phyloP scores from a whole-genome alignment of 2,797 vertebrate genomes.

The Malacoctenus gilli region DNA sequence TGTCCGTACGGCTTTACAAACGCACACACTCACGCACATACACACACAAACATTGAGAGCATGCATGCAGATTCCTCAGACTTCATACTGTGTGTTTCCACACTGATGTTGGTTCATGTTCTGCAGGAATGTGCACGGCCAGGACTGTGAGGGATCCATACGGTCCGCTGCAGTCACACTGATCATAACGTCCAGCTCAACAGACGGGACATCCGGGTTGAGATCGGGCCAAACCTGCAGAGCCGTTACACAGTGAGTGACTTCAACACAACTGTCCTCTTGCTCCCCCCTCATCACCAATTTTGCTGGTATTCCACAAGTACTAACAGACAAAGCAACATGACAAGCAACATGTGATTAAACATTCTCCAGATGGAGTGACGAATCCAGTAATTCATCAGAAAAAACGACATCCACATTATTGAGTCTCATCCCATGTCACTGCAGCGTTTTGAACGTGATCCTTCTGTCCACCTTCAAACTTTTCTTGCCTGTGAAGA shows the following conservation, averaged over 20 bases:
- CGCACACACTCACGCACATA: constrained; percentile 1
- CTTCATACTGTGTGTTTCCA: constrained; percentile 10
- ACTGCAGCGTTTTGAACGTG: too few species aligned
- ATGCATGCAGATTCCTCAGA: constrained; percentile 9
- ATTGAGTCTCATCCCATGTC: too few species aligned
- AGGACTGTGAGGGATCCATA: constrained; percentile 26
- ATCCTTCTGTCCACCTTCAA: too few species aligned
- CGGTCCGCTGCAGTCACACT: constrained; percentile 17
- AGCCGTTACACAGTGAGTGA: too few species aligned
- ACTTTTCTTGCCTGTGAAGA: too few species aligned
- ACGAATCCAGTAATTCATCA: too few species aligned
- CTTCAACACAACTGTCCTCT: too few species aligned
- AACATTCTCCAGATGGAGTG: too few species aligned
- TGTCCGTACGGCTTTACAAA: constrained; percentile 16
- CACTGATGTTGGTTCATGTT: not conserved
- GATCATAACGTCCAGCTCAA: not conserved
- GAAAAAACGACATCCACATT: too few species aligned
- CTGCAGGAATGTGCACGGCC: constrained; percentile 21
- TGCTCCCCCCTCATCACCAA: not conserved
- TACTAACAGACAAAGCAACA: too few species aligned
- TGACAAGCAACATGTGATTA: too few species aligned
- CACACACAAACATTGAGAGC: not conserved
- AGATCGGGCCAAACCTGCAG: not conserved
- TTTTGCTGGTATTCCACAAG: too few species aligned
- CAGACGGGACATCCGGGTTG: not conserved